Conservation (phyloP, 2,797 vertebrate species). For the Threskiornis aethiopicus region DNA sequence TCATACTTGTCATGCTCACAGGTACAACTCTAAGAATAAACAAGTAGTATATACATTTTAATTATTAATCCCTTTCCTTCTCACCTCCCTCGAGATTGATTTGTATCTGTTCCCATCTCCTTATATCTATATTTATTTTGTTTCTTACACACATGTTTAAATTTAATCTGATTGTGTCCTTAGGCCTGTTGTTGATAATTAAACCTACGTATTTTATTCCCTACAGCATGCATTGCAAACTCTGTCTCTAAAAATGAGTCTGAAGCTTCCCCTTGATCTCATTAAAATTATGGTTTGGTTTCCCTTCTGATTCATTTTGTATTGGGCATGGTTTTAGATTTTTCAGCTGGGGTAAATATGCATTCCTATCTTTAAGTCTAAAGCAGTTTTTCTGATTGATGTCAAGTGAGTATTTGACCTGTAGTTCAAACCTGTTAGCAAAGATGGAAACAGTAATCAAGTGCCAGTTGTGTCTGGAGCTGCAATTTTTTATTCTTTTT, state of each 20-base stretch:
- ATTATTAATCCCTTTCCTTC: slow-evolving; percentile 57
- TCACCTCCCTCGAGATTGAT: slow-evolving; percentile 59
- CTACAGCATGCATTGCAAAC: slow-evolving; percentile 49
- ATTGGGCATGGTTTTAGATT: not conserved
- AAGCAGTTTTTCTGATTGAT: not conserved
- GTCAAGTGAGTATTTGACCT: not conserved
- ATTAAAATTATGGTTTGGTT: slow-evolving; percentile 20
- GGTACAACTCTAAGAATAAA: slow-evolving; percentile 52
- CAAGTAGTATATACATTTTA: slow-evolving; percentile 45
- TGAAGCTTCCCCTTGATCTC: slow-evolving; percentile 51
- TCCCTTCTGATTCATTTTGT: slow-evolving; percentile 22
- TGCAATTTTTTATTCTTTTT: not conserved
- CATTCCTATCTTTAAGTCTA: not conserved
- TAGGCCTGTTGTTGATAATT: slow-evolving; percentile 72
- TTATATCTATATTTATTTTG: slow-evolving; percentile 74
- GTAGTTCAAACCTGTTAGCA: not conserved
- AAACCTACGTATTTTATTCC: slow-evolving; percentile 67
- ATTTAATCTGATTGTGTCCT: slow-evolving; percentile 70
- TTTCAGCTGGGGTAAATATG: not conserved
- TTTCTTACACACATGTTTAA: slow-evolving; percentile 66
- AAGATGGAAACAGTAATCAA: not conserved
- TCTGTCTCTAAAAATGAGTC: slow-evolving; percentile 46
- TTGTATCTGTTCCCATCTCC: slow-evolving; percentile 52
- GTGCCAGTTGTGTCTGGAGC: not conserved
- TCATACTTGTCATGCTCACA: slow-evolving; percentile 20